Base-by-base conservation (phyloP, 1,140 invertebrate species). In the Saccostrea echinata region DNA sequence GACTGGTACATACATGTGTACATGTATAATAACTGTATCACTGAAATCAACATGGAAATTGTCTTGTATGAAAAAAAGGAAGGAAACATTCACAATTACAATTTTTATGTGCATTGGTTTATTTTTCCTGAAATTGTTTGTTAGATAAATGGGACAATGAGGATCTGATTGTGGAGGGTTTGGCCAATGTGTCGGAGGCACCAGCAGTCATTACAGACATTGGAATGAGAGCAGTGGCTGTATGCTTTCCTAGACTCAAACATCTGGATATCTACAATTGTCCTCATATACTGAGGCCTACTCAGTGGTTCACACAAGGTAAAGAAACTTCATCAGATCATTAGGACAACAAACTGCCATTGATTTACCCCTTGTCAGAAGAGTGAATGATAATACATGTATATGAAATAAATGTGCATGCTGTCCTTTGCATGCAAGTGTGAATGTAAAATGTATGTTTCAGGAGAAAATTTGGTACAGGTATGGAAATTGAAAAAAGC, bases 161-260 rank as follows among this genome's bases (percentile, higher is more conserved):
- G n/a, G 88, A 92, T 21, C 68, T 94, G n/a, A 52, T 90, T 9
- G 84, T 84, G 27, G 51, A 90, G 61, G 92, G 93, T 27, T 81
- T 94, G 43, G 91, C 91, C 33, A 92, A 92, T 76, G 87, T 93
- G 21, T 81, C 89, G 27, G 93, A 94, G 84, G 89, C 91, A 18
- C 93, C 94, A n/a, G 91, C 92, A 11, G 88, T 91, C 51, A 91
- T 94, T 11, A 94, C 93, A 57, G 93, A 94, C 85, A 90, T 91
- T 84, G 94, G 94, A 12, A 92, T 94, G 90, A 91, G 91, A 84
- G 86, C 91, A 11, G 92, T 91, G 11, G 90, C 90, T 18, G 86
- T 91, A 33, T 86, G 92, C n/a, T 94, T 94, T 76, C 89, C 88
- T 13, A 43, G 84, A 33, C 30, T 93, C 0, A 90, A 85, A 88